Conservation (phyloP, 2,113 vertebrate genomes). For the Choloepus hoffmanni region DNA sequence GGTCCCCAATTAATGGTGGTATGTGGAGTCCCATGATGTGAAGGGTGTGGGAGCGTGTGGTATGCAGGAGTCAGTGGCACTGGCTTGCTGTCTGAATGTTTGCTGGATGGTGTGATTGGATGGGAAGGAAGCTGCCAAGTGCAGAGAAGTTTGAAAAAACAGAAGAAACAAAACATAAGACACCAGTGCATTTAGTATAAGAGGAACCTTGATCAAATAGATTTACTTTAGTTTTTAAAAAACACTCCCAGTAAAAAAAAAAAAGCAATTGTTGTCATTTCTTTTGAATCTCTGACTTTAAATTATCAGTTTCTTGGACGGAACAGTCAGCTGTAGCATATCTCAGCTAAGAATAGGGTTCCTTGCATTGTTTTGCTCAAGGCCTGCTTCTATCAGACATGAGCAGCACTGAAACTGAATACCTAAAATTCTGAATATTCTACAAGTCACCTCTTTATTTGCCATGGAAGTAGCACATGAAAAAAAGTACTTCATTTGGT, state of each 20-base stretch:
- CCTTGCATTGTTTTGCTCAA: not conserved
- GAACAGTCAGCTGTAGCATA: too few relatives aligned
- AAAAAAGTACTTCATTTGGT: not conserved
- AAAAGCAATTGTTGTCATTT: not conserved
- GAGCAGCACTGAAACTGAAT: not conserved
- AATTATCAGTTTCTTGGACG: not conserved
- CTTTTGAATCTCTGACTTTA: not conserved
- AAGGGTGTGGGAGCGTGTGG: slow-evolving; percentile 98
- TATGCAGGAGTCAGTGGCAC: slow-evolving; percentile 95
- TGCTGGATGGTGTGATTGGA: slow-evolving; percentile 94
- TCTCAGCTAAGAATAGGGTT: not conserved
- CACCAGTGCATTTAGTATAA: not conserved
- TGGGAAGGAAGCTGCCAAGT: slow-evolving; percentile 95
- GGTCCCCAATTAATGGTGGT: slow-evolving; percentile 98
- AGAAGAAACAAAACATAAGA: slow-evolving; percentile 17
- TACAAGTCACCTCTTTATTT: not conserved
- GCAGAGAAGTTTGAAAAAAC: slow-evolving; percentile 31
- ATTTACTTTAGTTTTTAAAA: not conserved
- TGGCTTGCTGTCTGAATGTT: slow-evolving; percentile 94
- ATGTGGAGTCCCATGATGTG: slow-evolving; percentile 95
- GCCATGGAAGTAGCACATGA: not conserved
- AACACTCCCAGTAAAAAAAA: not conserved
- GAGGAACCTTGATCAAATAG: not conserved
- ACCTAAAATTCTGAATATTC: rapidly evolving
- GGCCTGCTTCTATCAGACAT: not conserved